These are phyloP conservation scores for Corticium candelabrum DNA, from an alignment of 37 sponge, comb jelly and placozoan species.

Conservation along the genomic window DNA sequence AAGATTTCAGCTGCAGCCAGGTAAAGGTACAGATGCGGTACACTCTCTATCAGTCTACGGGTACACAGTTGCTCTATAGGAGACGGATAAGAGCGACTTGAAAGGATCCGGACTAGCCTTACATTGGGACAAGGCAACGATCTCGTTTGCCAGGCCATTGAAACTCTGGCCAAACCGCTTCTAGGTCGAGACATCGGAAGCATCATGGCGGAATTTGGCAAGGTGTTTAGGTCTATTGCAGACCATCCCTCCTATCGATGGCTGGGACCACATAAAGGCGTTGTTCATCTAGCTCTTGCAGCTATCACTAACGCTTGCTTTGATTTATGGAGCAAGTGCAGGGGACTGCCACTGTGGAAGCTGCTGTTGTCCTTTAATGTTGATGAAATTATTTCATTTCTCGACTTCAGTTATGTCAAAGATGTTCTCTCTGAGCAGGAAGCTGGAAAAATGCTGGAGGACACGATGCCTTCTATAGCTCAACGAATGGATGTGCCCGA, in stretches of 20 bases:
- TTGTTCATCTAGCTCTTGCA: not conserved
- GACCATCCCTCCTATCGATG: not conserved
- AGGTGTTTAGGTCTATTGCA: not conserved
- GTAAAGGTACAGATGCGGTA: not conserved
- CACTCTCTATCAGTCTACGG: not conserved
- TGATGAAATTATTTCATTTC: not conserved
- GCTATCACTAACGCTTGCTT: not conserved
- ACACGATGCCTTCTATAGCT: not conserved
- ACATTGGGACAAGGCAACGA: not conserved
- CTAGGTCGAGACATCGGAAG: not conserved
- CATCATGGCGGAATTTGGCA: not conserved
- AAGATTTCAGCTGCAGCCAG: not conserved
- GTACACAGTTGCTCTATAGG: not conserved
- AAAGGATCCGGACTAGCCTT: not conserved
- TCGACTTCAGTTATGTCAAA: not conserved
- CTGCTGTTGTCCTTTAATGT: conserved; percentile 10
- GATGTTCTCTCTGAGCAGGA: not conserved
- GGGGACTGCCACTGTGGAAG: conserved; percentile 18
- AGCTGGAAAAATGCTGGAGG: not conserved
- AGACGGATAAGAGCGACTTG: not conserved
- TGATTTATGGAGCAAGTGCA: not conserved
- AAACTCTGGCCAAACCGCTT: not conserved
- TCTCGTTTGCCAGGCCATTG: not conserved
- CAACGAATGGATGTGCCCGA: not conserved
- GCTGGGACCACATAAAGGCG: not conserved